A percentile compares a stretch with the other conserved stretches of the same genome.
Evolutionary conservation across 2,888 invertebrate species (phyloP).

Genomic region (Branchellion lobata): DNA sequence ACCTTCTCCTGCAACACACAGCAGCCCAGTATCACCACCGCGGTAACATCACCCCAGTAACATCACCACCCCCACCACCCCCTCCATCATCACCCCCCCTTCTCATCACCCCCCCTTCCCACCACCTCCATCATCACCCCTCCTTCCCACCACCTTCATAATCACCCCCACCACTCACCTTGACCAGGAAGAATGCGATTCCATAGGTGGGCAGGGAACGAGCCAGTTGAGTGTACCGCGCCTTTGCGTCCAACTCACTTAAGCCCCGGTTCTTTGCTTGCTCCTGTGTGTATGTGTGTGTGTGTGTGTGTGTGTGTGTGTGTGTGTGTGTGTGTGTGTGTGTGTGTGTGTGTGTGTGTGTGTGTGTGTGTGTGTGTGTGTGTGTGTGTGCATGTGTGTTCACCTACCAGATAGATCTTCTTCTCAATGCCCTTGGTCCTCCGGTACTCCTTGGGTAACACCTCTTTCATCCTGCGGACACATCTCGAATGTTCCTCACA

Average conservation of each 20-base stretch:
- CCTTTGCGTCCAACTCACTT: slow-evolving; percentile 87
- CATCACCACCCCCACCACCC: no score
- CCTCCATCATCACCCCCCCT: no score
- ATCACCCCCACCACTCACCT: slow-evolving; percentile 65
- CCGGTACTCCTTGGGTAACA: slow-evolving; percentile 90
- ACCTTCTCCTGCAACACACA: slow-evolving; percentile 77
- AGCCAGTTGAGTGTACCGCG: slow-evolving; percentile 91
- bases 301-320: slow-evolving; percentile 25
- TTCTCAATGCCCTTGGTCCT: slow-evolving; percentile 95
- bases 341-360: no score
- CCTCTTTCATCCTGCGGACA: slow-evolving; percentile 76
- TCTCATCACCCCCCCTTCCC: no score
- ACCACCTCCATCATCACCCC: no score
- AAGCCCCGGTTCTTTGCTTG: slow-evolving; percentile 79
- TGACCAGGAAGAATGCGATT: slow-evolving; percentile 98
- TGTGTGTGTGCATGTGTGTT: slow-evolving; percentile 1
- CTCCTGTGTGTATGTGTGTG: slow-evolving; percentile 65
- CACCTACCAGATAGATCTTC: slow-evolving; percentile 73
- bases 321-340: not conserved
- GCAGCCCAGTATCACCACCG: not conserved
- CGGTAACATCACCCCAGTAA: no score
- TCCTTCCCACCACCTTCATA: no score
- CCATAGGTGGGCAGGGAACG: slow-evolving; percentile 94
- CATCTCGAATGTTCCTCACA: not conserved
- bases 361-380: not conserved